These are phyloP conservation scores for Chionomys nivalis DNA, from an alignment of 2,113 vertebrate genomes.

Conservation along the genomic window DNA sequence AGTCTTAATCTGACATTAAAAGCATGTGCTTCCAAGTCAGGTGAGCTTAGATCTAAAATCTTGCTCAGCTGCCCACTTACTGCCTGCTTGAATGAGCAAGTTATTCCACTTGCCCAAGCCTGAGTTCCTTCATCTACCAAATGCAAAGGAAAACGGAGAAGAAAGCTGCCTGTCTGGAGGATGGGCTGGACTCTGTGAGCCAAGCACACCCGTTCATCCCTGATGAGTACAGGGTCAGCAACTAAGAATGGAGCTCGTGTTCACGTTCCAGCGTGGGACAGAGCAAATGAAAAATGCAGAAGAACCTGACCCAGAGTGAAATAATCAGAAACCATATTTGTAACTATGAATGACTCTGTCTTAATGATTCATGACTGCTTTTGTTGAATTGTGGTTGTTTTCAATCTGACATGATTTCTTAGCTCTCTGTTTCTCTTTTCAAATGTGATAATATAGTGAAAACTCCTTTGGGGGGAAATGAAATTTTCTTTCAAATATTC, in stretches of 20 bases:
- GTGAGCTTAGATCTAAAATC: background rate
- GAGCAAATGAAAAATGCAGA: background rate
- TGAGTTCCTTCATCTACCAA: background rate
- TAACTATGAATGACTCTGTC: background rate
- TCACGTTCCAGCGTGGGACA: background rate
- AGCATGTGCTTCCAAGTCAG: background rate
- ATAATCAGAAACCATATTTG: background rate
- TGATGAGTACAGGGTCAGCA: background rate
- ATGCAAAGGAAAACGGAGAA: background rate
- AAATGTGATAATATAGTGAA: slow-evolving; percentile 50
- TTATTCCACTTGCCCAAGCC: background rate
- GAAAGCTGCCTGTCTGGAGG: background rate
- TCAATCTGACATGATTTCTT: background rate
- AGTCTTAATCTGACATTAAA: background rate
- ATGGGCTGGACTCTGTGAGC: background rate
- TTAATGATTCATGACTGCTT: background rate
- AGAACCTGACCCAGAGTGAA: background rate
- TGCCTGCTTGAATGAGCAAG: background rate
- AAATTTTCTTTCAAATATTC: too few species aligned
- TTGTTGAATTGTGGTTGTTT: background rate
- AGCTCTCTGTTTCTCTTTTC: slow-evolving; percentile 25
- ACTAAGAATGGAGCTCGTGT: background rate
- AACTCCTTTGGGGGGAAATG: slow-evolving; percentile 23
- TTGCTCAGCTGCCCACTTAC: background rate
- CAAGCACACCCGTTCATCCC: background rate